A percentile compares a stretch with the other conserved stretches of the same genome.
phyloP scores from a whole-genome alignment of 37 sponge, comb jelly and placozoan genomes.

The Amphimedon queenslandica region DNA sequence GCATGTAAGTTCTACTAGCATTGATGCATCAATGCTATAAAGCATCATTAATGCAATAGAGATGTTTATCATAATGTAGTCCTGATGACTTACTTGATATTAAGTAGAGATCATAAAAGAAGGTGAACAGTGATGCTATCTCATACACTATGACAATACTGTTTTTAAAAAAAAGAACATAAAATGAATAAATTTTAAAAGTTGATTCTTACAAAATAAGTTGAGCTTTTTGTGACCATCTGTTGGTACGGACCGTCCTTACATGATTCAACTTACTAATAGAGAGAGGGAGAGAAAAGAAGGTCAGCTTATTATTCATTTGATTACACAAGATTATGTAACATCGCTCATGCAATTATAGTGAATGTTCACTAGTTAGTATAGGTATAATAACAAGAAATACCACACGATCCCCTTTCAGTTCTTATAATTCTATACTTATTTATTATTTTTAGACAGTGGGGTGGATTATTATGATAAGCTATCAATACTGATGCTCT shows the following conservation, averaged over 20 bases:
- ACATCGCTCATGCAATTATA: not conserved
- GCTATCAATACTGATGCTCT: too few species aligned
- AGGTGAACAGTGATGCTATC: conserved; percentile 24
- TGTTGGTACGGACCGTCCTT: conserved; percentile 24
- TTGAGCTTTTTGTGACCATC: conserved; percentile 51
- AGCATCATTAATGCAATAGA: too few species aligned
- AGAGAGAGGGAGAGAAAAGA: not conserved
- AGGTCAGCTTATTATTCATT: not conserved
- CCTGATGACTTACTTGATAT: conserved; percentile 39
- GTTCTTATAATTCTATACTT: not conserved
- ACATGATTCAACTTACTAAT: conserved; percentile 39
- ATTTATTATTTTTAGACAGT: not conserved
- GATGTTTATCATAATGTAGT: too few species aligned
- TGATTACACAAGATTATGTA: not conserved
- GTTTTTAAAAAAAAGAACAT: too few species aligned
- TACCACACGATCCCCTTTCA: not conserved
- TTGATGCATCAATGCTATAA: too few species aligned
- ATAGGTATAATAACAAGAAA: not conserved
- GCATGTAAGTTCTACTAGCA: too few species aligned
- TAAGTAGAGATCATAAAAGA: conserved; percentile 66
- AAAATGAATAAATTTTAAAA: not conserved
- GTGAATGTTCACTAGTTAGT: not conserved
- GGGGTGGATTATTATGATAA: too few species aligned
- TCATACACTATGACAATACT: conserved; percentile 55
- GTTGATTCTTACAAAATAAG: conserved; percentile 48